phyloP scores from a whole-genome alignment of 2,113 vertebrate genomes.

The Origma solitaria region DNA sequence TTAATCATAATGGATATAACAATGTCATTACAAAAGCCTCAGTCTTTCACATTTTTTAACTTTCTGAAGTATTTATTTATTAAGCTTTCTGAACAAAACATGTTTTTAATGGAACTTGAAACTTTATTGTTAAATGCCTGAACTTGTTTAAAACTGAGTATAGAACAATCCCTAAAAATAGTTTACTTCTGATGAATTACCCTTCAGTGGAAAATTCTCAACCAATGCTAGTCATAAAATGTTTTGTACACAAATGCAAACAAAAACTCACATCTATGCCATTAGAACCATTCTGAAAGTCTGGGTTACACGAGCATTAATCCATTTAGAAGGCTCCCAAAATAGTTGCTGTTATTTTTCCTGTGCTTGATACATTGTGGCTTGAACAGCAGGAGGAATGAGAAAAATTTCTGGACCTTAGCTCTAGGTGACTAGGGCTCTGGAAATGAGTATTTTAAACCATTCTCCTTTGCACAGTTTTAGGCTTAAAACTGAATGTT shows the following conservation, averaged over 20 bases:
- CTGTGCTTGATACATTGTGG: not conserved
- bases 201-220: conserved; percentile 8
- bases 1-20: not conserved
- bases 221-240: not conserved
- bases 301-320: not conserved
- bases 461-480: not conserved
- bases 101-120: not conserved
- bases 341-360: conserved; percentile 30
- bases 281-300: conserved; percentile 39
- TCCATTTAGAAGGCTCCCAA: conserved; percentile 21
- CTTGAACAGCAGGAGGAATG: not conserved
- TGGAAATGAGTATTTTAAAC: not conserved
- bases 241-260: not conserved
- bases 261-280: not conserved
- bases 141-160: not conserved
- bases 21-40: not conserved
- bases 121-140: not conserved
- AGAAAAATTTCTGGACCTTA: not conserved
- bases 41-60: not conserved
- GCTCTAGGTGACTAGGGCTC: not conserved
- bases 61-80: not conserved
- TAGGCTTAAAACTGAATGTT: not conserved
- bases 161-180: conserved; percentile 20
- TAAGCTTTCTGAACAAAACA: not conserved
- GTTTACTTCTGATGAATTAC: conserved; percentile 19